phyloP scores from a whole-genome alignment of 2,113 vertebrate species.

The Mirounga angustirostris region DNA sequence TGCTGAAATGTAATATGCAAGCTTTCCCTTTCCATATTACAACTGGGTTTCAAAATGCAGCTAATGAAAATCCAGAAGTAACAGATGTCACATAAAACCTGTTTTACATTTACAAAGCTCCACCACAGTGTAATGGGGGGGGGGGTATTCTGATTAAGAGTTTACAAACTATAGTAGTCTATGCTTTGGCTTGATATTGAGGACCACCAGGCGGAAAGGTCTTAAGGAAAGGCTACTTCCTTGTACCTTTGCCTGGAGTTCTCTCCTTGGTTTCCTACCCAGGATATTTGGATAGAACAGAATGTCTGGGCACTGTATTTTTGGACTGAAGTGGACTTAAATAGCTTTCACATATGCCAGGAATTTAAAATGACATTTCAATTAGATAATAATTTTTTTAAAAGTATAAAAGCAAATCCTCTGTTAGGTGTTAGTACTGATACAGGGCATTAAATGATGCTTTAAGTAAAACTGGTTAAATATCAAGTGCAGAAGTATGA shows the following conservation, averaged over 20 bases:
- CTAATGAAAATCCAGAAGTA: slow-evolving; percentile 28
- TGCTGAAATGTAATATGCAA: background rate
- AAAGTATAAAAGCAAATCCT: slow-evolving; percentile 26
- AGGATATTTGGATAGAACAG: background rate
- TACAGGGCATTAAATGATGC: background rate
- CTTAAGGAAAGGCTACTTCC: background rate
- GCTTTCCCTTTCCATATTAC: slow-evolving; percentile 2
- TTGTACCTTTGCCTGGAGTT: background rate
- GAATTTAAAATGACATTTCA: slow-evolving; percentile 47
- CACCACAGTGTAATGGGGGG: background rate
- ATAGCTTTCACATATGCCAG: slow-evolving; percentile 34
- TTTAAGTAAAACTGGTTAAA: background rate
- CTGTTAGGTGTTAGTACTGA: background rate
- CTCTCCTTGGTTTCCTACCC: background rate
- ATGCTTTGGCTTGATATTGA: background rate
- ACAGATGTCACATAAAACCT: background rate
- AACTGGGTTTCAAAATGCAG: slow-evolving; percentile 35
- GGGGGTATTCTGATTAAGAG: background rate
- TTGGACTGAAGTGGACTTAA: background rate
- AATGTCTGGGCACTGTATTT: slow-evolving; percentile 47
- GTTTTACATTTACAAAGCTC: background rate
- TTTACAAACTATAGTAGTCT: background rate
- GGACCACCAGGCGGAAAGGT: background rate
- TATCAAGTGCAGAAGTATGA: background rate
- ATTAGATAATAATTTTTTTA: background rate